These are phyloP conservation scores for Discoglossus pictus DNA, from an alignment of 2,797 vertebrate species.

Conservation along the genomic window DNA sequence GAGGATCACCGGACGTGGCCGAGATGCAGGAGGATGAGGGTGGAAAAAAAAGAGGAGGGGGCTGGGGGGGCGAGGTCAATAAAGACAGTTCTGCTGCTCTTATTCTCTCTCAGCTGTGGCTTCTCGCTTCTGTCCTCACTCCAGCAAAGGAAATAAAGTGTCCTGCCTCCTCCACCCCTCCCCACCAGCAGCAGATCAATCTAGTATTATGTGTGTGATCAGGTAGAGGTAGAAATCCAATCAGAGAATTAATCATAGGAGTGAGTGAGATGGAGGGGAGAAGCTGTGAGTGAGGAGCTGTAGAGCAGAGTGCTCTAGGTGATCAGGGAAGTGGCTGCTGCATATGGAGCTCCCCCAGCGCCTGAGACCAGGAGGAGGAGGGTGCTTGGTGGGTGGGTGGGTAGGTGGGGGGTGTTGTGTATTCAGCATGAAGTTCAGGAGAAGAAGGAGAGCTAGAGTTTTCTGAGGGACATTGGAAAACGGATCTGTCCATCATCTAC, in stretches of 20 bases:
- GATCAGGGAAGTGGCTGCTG: constrained; percentile 79
- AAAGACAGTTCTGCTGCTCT: constrained; percentile 55
- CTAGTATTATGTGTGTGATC: constrained; percentile 33
- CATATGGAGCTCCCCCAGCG: constrained; percentile 84
- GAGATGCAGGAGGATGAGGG: constrained; percentile 46
- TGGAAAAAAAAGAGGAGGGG: constrained; percentile 61
- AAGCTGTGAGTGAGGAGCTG: constrained; percentile 56
- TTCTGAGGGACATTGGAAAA: constrained; percentile 88
- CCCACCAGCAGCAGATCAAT: constrained; percentile 43
- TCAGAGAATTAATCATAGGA: constrained; percentile 21
- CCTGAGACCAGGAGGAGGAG: constrained; percentile 64
- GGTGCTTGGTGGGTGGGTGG: neutral
- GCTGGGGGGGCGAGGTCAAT: constrained; percentile 65
- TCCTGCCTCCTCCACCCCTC: constrained; percentile 40
- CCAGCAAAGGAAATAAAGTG: constrained; percentile 46
- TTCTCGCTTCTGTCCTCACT: constrained; percentile 37
- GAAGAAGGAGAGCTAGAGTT: constrained; percentile 88
- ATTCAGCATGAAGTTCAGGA: constrained; percentile 86
- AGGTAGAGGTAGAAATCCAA: constrained; percentile 41
- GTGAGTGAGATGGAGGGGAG: constrained; percentile 41
- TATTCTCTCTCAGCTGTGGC: constrained; percentile 59
- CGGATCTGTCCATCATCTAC: constrained; percentile 93
- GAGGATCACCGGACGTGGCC: constrained; percentile 10
- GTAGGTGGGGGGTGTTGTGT: constrained; percentile 66
- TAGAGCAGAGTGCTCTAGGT: constrained; percentile 66